These are phyloP conservation scores for Naso thynnoides DNA, from an alignment of 2,797 vertebrate species.

Conservation along the genomic window DNA sequence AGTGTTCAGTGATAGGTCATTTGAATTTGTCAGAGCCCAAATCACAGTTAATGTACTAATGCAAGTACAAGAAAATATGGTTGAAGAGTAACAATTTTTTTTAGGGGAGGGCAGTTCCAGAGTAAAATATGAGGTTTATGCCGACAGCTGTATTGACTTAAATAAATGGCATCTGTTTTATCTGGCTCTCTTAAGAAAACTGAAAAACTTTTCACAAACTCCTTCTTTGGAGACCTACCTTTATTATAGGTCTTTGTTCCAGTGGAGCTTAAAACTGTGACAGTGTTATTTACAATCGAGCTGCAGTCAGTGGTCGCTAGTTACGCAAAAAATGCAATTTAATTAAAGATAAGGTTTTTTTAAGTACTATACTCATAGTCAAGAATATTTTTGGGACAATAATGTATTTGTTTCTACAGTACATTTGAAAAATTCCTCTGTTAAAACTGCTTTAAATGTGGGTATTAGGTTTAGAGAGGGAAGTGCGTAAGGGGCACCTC, in stretches of 20 bases:
- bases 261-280: slow-evolving; percentile 4
- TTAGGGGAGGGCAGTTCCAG: not conserved
- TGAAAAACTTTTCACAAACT: not conserved
- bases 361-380: too few relatives aligned
- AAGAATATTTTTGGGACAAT: too few relatives aligned
- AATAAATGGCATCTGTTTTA: not conserved
- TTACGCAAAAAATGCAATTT: too few relatives aligned
- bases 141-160: not conserved
- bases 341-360: too few relatives aligned
- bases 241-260: not conserved
- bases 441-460: too few relatives aligned
- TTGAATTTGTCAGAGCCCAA: not conserved
- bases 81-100: not conserved
- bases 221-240: not conserved
- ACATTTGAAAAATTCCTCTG: too few relatives aligned
- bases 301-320: not conserved
- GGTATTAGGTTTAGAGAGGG: too few relatives aligned
- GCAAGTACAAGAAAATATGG: not conserved
- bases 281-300: too few relatives aligned
- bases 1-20: not conserved
- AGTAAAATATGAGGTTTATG: not conserved
- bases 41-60: not conserved
- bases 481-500: too few relatives aligned
- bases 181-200: not conserved
- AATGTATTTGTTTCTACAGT: too few relatives aligned